A percentile compares a stretch with the other conserved stretches of the same genome.
These are phyloP conservation scores for Tetrax tetrax DNA, from an alignment of 2,113 vertebrate species.

Conservation along the genomic window DNA sequence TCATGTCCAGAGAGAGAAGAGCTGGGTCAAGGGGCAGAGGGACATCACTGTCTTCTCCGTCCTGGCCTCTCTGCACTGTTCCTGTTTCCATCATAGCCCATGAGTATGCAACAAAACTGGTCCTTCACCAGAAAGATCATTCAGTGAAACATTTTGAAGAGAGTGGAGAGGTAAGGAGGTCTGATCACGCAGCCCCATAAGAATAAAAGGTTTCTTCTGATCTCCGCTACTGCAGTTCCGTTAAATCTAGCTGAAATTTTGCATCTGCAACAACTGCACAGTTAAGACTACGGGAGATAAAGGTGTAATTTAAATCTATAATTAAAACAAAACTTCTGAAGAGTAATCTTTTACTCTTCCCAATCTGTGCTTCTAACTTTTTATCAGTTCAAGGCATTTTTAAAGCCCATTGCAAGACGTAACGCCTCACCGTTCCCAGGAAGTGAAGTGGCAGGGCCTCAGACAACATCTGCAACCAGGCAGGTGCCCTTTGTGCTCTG, in stretches of 20 bases:
- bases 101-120: not conserved
- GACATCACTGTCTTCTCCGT: not conserved
- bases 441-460: not conserved
- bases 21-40: too few relatives aligned
- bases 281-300: not conserved
- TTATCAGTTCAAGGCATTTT: not conserved
- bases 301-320: conserved; percentile 7
- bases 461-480: conserved; percentile 10
- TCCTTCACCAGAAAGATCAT: not conserved
- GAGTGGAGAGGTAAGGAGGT: not conserved
- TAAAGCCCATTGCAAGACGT: not conserved
- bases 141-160: not conserved
- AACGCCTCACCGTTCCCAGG: not conserved
- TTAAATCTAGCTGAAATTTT: not conserved
- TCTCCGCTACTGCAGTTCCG: not conserved
- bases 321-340: conserved; percentile 19
- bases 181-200: not conserved
- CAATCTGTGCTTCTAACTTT: not conserved
- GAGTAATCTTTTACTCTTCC: not conserved
- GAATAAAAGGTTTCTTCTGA: not conserved
- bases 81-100: not conserved
- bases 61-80: not conserved
- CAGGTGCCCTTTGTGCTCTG: conserved; percentile 20
- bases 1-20: not conserved
- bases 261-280: not conserved